Base-by-base conservation (phyloP, 2,888 invertebrate genomes). In the Aleiodes leptofemur region DNA sequence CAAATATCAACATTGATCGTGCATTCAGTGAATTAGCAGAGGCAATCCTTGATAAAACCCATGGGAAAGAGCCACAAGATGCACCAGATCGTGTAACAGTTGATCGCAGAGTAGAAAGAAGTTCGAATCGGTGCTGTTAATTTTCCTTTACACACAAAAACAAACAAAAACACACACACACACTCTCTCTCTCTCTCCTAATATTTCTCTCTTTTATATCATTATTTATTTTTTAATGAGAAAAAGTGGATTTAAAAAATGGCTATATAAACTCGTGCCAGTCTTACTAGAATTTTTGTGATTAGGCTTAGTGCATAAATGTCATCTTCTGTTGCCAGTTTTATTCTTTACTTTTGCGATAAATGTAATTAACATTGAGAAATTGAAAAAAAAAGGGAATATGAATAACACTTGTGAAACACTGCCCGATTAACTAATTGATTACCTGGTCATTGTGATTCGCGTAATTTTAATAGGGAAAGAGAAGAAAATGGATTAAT, bases 11-110 rank as follows among this genome's bases (percentile, higher is more conserved):
- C 91, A 98, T 98, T 87, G 98, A 98, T 89, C 94, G 95, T 88
- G 98, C 98, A 76, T 98, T 98, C 92, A 95, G 95, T 87, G 96
- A 98, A 91, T 91, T 98, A 89, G 96, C 98, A 72, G 96, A 97
- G 92, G 96, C 97, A 86, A 97, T 98, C 90, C 92, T 98, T 86
- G 96, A 97, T 91, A 98, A 98, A 92, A 95, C 96, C 79, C 93
- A 96, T 75, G 94, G 94, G 14, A 93, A 94, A 77, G 96, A 96
- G 89, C 94, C 94, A 81, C 94, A 94, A 51, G 96, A 96, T 90
- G 94, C 93, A 82, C 91, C 92, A 7, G 94, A 94, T 84, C 91
- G 93, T 81, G 93, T 94, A 59, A 92, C 92, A 79, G 94, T 96
- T 48, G 95, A 96, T 91, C 93, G 94, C 87, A 92, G 94, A 83